Evolutionary conservation across 2,888 invertebrate species (phyloP).

Genomic region (Aphodius granarius): DNA sequence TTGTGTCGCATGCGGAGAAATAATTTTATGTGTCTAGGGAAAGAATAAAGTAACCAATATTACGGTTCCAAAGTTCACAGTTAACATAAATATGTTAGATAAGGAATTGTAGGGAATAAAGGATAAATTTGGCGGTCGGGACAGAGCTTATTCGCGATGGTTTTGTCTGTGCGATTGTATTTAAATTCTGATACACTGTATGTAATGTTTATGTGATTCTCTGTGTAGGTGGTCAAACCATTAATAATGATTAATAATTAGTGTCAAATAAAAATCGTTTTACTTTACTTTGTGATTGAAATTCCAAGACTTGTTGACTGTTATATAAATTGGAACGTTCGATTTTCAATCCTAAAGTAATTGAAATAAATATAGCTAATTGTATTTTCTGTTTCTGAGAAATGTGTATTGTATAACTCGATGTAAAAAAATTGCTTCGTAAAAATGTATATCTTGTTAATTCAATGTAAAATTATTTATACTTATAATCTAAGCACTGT

Average conservation of each 20-base stretch:
- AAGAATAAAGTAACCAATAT: not conserved
- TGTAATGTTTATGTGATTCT: not conserved
- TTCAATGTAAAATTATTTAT: not conserved
- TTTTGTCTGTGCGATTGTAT: not conserved
- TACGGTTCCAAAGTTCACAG: not conserved
- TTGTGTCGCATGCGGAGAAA: not conserved
- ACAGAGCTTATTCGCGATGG: not conserved
- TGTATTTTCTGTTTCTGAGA: not conserved
- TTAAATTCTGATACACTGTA: not conserved
- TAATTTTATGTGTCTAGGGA: not conserved
- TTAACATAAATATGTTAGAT: not conserved
- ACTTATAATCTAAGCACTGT: not conserved
- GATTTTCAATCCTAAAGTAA: not conserved
- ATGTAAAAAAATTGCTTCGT: not conserved
- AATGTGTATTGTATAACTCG: not conserved
- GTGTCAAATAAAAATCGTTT: not conserved
- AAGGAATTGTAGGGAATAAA: not conserved
- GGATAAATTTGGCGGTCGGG: not conserved
- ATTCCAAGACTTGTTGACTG: not conserved
- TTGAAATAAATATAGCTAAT: not conserved
- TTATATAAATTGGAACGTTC: not conserved
- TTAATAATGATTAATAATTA: not conserved
- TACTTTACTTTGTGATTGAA: not conserved
- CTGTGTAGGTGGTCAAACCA: not conserved
- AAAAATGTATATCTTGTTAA: not conserved